phyloP scores from a whole-genome alignment of 2,888 invertebrate genomes.

The Gortyna flavago region DNA sequence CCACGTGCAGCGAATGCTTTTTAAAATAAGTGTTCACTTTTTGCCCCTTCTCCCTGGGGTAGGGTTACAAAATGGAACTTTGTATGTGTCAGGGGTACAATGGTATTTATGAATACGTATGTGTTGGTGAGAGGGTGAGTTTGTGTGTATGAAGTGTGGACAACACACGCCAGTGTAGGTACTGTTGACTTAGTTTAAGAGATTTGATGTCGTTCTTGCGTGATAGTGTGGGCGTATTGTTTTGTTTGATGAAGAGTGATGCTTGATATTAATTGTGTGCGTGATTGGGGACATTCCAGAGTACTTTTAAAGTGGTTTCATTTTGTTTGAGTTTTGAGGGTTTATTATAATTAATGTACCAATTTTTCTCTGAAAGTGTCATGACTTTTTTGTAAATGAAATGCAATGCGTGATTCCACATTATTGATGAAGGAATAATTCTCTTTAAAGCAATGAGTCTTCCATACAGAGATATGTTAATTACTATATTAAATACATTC shows the following conservation, averaged over 20 bases:
- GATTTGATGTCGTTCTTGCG: conserved; percentile 62
- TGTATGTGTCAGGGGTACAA: conserved; percentile 77
- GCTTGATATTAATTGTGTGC: conserved; percentile 28
- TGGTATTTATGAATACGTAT: conserved; percentile 56
- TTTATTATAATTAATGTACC: not conserved
- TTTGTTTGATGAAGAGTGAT: conserved; percentile 49
- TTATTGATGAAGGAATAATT: not conserved
- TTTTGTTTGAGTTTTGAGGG: not conserved
- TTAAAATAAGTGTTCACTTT: conserved; percentile 83
- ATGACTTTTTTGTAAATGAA: not conserved
- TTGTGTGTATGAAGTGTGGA: conserved; percentile 76
- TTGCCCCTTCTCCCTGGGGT: conserved; percentile 83
- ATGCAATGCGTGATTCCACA: not conserved
- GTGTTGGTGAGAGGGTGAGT: conserved; percentile 70
- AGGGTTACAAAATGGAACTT: conserved; percentile 88
- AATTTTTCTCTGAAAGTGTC: not conserved
- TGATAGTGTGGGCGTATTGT: conserved; percentile 60
- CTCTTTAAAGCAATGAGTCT: not conserved
- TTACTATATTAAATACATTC: not conserved
- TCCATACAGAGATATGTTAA: not conserved
- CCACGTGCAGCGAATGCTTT: conserved; percentile 86
- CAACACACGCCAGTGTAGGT: conserved; percentile 73
- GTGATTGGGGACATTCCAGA: conserved; percentile 23
- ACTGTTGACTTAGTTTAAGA: conserved; percentile 72
- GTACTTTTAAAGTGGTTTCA: not conserved